Evolutionary conservation across 2,113 vertebrate species (phyloP).

Genomic region (Phalacrocorax pelagicus): DNA sequence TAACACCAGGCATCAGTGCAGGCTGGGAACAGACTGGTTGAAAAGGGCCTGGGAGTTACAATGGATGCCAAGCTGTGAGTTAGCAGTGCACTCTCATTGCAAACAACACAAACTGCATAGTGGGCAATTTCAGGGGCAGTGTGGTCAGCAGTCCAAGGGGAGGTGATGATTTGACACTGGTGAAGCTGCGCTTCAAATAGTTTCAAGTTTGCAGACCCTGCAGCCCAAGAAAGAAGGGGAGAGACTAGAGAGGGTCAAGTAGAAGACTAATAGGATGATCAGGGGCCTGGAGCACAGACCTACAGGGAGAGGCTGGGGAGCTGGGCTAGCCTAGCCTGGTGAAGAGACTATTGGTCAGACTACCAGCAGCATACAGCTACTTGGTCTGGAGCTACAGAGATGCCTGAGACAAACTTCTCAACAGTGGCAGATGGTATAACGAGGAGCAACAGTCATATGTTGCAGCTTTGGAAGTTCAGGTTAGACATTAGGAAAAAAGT

Average conservation of each 20-base stretch:
- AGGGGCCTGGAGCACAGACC: background rate
- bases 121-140: accelerated
- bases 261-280: background rate
- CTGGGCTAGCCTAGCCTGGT: background rate
- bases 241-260: background rate
- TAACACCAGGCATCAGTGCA: background rate
- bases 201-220: background rate
- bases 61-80: background rate
- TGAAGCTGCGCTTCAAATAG: background rate
- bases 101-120: background rate
- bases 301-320: background rate
- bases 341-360: background rate
- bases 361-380: background rate
- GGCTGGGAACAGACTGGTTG: background rate
- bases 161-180: background rate
- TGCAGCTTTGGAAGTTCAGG: background rate
- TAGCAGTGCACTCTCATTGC: background rate
- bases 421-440: background rate
- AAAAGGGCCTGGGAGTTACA: background rate
- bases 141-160: background rate
- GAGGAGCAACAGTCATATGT: background rate
- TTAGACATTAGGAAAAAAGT: background rate
- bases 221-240: background rate
- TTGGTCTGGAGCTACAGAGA: background rate
- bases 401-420: background rate